Evolutionary conservation across 2,113 vertebrate species (phyloP), one percentile per base, ranked within the genome.

Genomic region (Sprattus sprattus): DNA sequence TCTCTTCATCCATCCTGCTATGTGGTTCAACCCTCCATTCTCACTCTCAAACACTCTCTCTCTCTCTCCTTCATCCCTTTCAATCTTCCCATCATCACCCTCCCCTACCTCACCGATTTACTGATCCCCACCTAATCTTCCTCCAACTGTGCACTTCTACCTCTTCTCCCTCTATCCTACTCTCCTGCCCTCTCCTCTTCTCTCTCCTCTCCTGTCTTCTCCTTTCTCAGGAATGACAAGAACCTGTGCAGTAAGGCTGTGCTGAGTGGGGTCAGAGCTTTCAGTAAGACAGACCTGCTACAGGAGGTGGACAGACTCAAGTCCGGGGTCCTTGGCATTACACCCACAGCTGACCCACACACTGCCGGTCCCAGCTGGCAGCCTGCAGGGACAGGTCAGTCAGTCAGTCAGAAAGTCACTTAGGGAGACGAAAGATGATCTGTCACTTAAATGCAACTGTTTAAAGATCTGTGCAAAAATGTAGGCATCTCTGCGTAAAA

Each of bases 201-300:
- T 20, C 75, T 13, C 28, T 28, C 2, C 67, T 13, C 39, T 82
- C 89, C 82, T 88, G 13, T 2, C 50, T 88, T 92, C 45, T 89
- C 25, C 88, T 75, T n/a, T 87, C 20, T 50, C 87, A 98, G 98
- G 83, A 95, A 99, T 92, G 97, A 99, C 94, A 98, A 97, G 94
- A 99, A 99, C 92, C 92, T 99, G 32, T 97, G 97, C 94, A 97
- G 89, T 87, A 99, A 99, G 94, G 96, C 97, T 87, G 91, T 98
- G 45, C 94, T 99, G 90, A 98, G 98, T 89, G 96, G 97, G 78
- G 95, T 99, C 82, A 96, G 93, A 82, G 97, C 98, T 20, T 88
- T 96, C 86, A 96, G 94, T 91, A 98, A 97, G 92, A 93, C 89
- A 88, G 97, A 99, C 84, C 91, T 99, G 84, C 94, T 95, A 87